Base-by-base conservation (phyloP, 2,888 invertebrate genomes). In the Schizaphis graminum region DNA sequence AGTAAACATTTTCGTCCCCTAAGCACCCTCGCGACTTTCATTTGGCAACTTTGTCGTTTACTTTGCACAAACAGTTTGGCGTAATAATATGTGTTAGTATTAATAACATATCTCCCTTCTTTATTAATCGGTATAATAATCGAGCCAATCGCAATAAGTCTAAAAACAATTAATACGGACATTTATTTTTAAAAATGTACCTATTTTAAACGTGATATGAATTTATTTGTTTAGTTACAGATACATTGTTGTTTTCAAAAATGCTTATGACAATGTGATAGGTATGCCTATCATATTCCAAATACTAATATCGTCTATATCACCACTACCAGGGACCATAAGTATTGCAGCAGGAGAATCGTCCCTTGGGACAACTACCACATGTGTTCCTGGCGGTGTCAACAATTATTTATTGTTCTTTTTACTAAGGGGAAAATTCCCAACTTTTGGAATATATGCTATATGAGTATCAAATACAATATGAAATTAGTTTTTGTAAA, bases 321-420 rank as follows among this genome's bases (percentile, higher is more conserved):
- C 53, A 4, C 61, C 4, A 41, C 56, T 85, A 61, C 77, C 53
- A 61, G 44, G n/a, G 67, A 61, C 88, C 44, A 41, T 92, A 92
- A 49, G 88, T 92, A 92, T 88, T 89, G 88, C n/a, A 61, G 90
- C 53, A 53, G 41, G 86, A 94, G 94, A 94, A 91, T 90, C 94
- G 94, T 90, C 94, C 94, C 94, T n/a, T 28, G 94, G 86, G 94
- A 91, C 86, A 35, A 86, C 94, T 67, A 67, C 94, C 94, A 94
- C 94, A 94, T 94, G 94, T 94, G 94, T 94, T 94, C 94, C 92
- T 67, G 88, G 94, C 85, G 94, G 91, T 91, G 94, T 94, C 94
- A 94, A 94, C 94, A 94, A 94, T 94, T 94, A 94, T 94, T 94
- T 94, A 94, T 94, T 90, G 94, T 94, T 90, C 35, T 91, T 89